Evolutionary conservation across 2,888 invertebrate genomes (phyloP).

Genomic region (Plutella xylostella): DNA sequence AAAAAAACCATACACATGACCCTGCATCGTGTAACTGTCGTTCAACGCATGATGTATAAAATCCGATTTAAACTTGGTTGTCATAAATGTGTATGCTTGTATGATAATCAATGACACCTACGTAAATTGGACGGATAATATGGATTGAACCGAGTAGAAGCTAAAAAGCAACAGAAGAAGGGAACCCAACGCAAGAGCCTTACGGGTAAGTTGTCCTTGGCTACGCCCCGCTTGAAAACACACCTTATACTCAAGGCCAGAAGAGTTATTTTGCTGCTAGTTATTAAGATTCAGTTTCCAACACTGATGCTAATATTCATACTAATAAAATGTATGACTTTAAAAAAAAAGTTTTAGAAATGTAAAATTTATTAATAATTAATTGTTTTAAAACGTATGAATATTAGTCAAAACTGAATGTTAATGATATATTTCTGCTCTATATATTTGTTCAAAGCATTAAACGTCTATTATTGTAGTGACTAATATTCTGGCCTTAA

Average conservation of each 20-base stretch:
- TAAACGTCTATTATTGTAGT: no score
- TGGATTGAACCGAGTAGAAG: slow-evolving; percentile 75
- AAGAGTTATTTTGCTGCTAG: background rate
- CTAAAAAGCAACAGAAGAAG: slow-evolving; percentile 95
- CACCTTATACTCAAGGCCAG: slow-evolving; percentile 46
- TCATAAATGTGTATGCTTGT: slow-evolving; percentile 61
- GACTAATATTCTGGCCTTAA: no score
- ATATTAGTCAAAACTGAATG: no score
- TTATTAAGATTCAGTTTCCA: no score
- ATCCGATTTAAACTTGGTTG: slow-evolving; percentile 41
- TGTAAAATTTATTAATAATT: no score
- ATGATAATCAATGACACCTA: slow-evolving; percentile 18
- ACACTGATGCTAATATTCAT: no score
- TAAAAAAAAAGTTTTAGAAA: no score
- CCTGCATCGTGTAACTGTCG: slow-evolving; percentile 64
- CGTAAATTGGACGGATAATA: slow-evolving; percentile 32
- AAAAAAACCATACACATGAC: slow-evolving; percentile 56
- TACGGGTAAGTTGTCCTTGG: slow-evolving; percentile 81
- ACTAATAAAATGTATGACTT: no score
- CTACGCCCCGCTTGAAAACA: slow-evolving; percentile 31
- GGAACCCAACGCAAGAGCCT: slow-evolving; percentile 76
- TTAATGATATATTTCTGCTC: no score
- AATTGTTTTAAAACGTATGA: no score
- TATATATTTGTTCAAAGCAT: no score
- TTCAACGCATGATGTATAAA: slow-evolving; percentile 66